phyloP scores from a whole-genome alignment of 2,797 vertebrate genomes.

The Crypturellus tataupa region DNA sequence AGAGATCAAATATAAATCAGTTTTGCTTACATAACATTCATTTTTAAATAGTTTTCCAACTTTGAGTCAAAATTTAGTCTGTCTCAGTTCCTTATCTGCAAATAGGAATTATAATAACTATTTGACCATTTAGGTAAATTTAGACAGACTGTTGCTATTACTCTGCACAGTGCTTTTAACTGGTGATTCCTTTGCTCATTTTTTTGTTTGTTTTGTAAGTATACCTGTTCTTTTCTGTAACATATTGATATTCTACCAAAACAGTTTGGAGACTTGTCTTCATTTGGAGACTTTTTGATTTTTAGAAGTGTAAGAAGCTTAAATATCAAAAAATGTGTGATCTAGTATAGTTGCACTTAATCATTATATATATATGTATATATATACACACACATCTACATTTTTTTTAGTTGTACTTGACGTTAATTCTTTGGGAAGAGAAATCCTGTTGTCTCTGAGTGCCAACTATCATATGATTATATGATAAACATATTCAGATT shows the following conservation, averaged over 20 bases:
- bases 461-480: not conserved
- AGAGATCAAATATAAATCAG: not conserved
- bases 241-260: not conserved
- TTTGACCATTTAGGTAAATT: not conserved
- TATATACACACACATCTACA: too few species aligned
- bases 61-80: not conserved
- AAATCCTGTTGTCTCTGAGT: not conserved
- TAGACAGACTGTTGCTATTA: not conserved
- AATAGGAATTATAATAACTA: not conserved
- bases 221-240: not conserved
- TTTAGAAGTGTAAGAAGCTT: not conserved
- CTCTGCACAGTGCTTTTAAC: not conserved
- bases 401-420: not conserved
- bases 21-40: not conserved
- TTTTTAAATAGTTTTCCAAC: not conserved
- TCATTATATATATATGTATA: not conserved
- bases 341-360: not conserved
- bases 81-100: not conserved
- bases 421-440: not conserved
- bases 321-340: not conserved
- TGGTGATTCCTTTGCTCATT: not conserved
- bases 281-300: not conserved
- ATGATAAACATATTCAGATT: not conserved
- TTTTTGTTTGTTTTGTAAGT: not conserved
- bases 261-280: not conserved